Conservation (phyloP, 1,140 invertebrate genomes). For the Phthorimaea operculella region DNA sequence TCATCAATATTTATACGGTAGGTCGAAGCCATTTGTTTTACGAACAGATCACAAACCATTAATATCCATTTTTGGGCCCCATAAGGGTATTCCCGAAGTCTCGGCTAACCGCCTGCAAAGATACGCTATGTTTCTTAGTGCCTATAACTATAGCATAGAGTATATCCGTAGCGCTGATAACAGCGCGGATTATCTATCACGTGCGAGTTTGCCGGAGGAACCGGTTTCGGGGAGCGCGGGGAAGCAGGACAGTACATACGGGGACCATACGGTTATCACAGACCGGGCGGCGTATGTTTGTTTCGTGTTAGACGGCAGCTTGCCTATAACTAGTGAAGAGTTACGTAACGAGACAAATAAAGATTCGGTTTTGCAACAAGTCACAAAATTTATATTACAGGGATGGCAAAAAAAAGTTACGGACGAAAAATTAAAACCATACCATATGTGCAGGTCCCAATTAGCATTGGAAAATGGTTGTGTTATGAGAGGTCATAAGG, state of each 20-base stretch:
- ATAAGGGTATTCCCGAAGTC: background rate
- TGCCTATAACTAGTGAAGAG: background rate
- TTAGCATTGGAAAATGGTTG: conserved; percentile 8
- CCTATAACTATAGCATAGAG: background rate
- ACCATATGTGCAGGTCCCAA: conserved; percentile 8
- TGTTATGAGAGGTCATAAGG: conserved; percentile 7
- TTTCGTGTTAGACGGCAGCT: conserved; percentile 1
- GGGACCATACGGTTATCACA: background rate
- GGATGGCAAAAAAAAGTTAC: conserved; percentile 10
- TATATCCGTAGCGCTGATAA: conserved; percentile 9
- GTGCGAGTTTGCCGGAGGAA: conserved; percentile 4
- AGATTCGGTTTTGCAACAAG: conserved; percentile 3
- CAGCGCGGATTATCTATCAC: conserved; percentile 9
- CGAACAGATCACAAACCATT: background rate
- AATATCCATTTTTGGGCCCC: background rate
- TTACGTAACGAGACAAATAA: background rate
- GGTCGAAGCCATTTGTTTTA: background rate
- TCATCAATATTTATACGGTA: conserved; percentile 19
- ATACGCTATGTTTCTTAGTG: background rate
- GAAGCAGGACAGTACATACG: background rate
- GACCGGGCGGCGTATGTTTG: conserved; percentile 7
- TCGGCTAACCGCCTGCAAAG: conserved; percentile 2
- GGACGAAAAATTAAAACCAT: conserved; percentile 5
- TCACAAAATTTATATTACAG: background rate
- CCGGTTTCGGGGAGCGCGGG: background rate